A percentile compares a stretch with the other conserved stretches of the same genome.
Conservation (phyloP, 1,140 invertebrate species). For the Drosophila ambigua region DNA sequence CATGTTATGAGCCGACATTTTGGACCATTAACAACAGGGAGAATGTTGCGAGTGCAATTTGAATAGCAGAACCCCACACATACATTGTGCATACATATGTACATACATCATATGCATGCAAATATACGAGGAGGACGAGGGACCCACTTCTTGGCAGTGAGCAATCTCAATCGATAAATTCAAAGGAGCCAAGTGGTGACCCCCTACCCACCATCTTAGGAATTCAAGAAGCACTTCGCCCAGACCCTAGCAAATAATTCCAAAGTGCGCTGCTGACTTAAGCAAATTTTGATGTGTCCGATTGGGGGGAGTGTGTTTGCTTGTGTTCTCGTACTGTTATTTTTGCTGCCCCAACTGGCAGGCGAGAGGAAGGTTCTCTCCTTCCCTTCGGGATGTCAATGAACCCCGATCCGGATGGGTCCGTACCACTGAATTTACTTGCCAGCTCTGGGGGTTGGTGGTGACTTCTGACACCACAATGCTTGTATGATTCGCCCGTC, state of each 20-base stretch:
- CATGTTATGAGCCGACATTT: slow-evolving; percentile 18
- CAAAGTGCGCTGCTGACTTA: slow-evolving; percentile 57
- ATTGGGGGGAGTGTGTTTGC: background rate
- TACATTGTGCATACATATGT: slow-evolving; percentile 16
- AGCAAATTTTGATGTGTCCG: slow-evolving; percentile 48
- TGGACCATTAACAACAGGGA: slow-evolving; percentile 25
- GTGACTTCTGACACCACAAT: too few relatives aligned
- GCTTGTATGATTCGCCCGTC: too few relatives aligned
- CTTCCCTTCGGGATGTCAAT: slow-evolving; percentile 46
- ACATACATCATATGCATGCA: slow-evolving; percentile 25
- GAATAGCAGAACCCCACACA: slow-evolving; percentile 44
- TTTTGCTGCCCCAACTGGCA: slow-evolving; percentile 28
- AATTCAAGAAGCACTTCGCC: slow-evolving; percentile 21
- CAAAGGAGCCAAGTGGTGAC: slow-evolving; percentile 36
- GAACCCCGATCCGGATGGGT: slow-evolving; percentile 47
- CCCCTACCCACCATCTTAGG: slow-evolving; percentile 2
- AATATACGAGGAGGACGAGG: background rate
- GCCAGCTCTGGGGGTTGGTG: slow-evolving; percentile 30
- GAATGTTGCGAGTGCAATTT: slow-evolving; percentile 53
- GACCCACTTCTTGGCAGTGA: slow-evolving; percentile 14
- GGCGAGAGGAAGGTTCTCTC: slow-evolving; percentile 1
- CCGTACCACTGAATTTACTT: slow-evolving; percentile 25
- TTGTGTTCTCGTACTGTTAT: slow-evolving; percentile 24
- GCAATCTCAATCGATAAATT: slow-evolving; percentile 70
- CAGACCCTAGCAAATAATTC: slow-evolving; percentile 15